phyloP scores from a whole-genome alignment of 1,140 invertebrate genomes.

The Pseudomyrmex gracilis region DNA sequence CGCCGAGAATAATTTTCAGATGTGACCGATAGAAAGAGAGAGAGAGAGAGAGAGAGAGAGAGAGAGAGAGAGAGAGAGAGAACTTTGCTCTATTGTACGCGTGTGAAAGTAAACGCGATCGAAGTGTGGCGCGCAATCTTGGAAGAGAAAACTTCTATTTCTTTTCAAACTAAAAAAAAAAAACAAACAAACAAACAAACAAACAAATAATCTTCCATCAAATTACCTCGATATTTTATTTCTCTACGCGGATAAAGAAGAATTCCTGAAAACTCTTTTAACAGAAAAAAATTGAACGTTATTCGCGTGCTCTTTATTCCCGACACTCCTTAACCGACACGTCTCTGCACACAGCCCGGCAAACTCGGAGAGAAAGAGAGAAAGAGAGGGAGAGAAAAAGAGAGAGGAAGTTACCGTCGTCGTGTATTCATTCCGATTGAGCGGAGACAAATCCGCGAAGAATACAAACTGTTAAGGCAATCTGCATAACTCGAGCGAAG shows the following conservation, averaged over 20 bases:
- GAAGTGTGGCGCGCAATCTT: slow-evolving; percentile 2
- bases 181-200: neutral
- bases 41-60: too few relatives aligned
- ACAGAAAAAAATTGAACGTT: neutral
- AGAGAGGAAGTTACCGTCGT: slow-evolving; percentile 28
- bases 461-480: slow-evolving; percentile 8
- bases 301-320: neutral
- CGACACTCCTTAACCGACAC: neutral
- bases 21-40: too few relatives aligned
- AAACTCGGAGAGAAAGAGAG: neutral
- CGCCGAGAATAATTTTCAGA: neutral
- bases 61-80: too few relatives aligned
- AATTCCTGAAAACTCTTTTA: neutral
- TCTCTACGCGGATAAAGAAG: neutral
- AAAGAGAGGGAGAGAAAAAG: slow-evolving; percentile 5
- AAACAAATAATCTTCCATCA: neutral
- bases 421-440: slow-evolving; percentile 29
- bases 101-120: neutral
- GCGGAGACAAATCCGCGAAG: slow-evolving; percentile 21
- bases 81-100: neutral
- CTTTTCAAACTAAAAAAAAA: neutral
- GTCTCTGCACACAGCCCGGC: neutral
- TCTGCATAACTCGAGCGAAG: slow-evolving; percentile 8
- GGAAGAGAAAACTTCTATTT: neutral
- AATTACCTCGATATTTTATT: neutral